Evolutionary conservation across 2,113 vertebrate genomes (phyloP).

Genomic region (Porphyrio hochstetteri): DNA sequence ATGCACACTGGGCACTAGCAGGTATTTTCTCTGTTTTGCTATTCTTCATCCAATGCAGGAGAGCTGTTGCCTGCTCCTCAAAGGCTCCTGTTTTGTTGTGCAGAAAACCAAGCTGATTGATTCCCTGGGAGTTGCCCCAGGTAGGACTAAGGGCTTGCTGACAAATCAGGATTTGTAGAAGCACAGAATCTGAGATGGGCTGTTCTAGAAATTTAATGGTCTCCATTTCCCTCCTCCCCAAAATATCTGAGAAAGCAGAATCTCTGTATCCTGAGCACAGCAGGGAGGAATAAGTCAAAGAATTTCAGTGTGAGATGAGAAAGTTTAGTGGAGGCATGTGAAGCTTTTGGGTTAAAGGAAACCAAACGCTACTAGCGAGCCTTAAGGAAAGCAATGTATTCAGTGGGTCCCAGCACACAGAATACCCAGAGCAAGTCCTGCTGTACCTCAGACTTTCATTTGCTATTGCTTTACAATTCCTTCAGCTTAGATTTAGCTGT

Average conservation of each 20-base stretch:
- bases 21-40: background rate
- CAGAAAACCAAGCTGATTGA: background rate
- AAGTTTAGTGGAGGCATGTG: background rate
- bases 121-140: background rate
- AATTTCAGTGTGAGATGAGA: background rate
- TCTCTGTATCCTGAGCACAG: background rate
- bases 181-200: background rate
- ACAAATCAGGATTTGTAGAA: background rate
- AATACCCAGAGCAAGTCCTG: background rate
- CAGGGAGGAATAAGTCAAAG: background rate
- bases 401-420: background rate
- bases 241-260: background rate
- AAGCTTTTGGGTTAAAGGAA: background rate
- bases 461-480: background rate
- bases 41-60: background rate
- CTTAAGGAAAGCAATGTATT: background rate
- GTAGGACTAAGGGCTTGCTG: background rate
- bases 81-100: background rate
- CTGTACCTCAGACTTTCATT: background rate
- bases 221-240: background rate
- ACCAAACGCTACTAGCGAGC: accelerated
- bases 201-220: background rate
- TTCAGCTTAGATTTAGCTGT: background rate
- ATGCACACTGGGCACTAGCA: background rate
- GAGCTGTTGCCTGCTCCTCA: background rate